phyloP scores from a whole-genome alignment of 2,888 invertebrate genomes.

The Ceraclea dissimilis region DNA sequence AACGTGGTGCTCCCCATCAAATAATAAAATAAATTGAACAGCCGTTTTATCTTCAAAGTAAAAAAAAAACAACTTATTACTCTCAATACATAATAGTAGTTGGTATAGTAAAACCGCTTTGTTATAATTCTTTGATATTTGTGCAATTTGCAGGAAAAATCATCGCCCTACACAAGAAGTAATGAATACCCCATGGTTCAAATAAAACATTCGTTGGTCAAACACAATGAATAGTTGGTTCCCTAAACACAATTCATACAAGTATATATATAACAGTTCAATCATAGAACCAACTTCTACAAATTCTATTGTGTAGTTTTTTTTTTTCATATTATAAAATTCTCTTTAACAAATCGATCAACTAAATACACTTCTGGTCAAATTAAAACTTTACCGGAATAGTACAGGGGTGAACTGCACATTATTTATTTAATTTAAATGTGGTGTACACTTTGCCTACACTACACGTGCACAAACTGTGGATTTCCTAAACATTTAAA shows the following conservation, averaged over 20 bases:
- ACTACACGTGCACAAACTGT: too few species aligned
- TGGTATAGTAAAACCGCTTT: conserved; percentile 24
- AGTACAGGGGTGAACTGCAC: not conserved
- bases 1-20: too few species aligned
- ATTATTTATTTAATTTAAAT: not conserved
- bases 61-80: conserved; percentile 22
- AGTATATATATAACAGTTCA: too few species aligned
- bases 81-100: conserved; percentile 16
- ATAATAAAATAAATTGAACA: too few species aligned
- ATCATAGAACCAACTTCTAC: not conserved
- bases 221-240: conserved; percentile 20
- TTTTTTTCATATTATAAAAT: conserved; percentile 15
- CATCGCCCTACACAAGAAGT: conserved; percentile 19
- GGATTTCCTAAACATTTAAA: too few species aligned
- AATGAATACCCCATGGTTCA: conserved; percentile 24
- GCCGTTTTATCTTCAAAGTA: conserved; percentile 17
- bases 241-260: conserved; percentile 4
- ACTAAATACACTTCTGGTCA: conserved; percentile 14
- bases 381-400: conserved; percentile 6
- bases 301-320: conserved; percentile 7
- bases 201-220: conserved; percentile 20
- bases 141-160: conserved; percentile 26
- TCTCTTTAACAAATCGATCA: conserved; percentile 12
- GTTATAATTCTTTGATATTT: conserved; percentile 25
- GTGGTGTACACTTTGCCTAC: too few species aligned